phyloP scores from a whole-genome alignment of 2,797 vertebrate genomes.

The Cottoperca gobio region DNA sequence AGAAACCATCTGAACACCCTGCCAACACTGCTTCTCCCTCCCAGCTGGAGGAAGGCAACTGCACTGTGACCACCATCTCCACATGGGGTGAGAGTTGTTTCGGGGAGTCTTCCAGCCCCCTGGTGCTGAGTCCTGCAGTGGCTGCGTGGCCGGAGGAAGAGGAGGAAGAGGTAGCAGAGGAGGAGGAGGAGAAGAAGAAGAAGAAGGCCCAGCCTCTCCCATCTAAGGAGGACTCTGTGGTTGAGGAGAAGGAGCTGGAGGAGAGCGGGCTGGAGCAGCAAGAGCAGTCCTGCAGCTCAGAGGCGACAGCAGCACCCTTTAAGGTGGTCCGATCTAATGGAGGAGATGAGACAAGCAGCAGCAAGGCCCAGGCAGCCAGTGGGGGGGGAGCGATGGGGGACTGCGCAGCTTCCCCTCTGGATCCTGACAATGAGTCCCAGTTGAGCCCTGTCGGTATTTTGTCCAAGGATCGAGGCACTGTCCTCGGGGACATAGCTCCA shows the following conservation, averaged over 20 bases:
- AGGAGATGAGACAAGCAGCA: conserved; percentile 38
- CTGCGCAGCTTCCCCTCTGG: conserved; percentile 42
- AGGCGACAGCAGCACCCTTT: conserved; percentile 72
- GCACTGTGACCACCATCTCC: conserved; percentile 83
- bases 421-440: conserved; percentile 89
- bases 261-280: conserved; percentile 92
- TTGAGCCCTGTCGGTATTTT: conserved; percentile 85
- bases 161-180: conserved; percentile 39
- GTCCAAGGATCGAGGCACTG: conserved; percentile 82
- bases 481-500: conserved; percentile 93
- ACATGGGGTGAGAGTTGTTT: conserved; percentile 79
- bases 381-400: conserved; percentile 66
- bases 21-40: conserved; percentile 50
- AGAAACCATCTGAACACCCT: conserved; percentile 52
- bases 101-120: conserved; percentile 68
- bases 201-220: conserved; percentile 87
- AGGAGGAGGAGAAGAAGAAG: conserved; percentile 46
- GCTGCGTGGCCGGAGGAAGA: conserved; percentile 76
- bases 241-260: conserved; percentile 97
- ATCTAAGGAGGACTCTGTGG: conserved; percentile 96
- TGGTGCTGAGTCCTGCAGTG: conserved; percentile 76
- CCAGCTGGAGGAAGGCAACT: conserved; percentile 77
- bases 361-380: conserved; percentile 83
- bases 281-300: conserved; percentile 85
- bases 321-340: conserved; percentile 16